Base-by-base conservation (phyloP, 2,113 vertebrate genomes). In the Regulus satrapa region DNA sequence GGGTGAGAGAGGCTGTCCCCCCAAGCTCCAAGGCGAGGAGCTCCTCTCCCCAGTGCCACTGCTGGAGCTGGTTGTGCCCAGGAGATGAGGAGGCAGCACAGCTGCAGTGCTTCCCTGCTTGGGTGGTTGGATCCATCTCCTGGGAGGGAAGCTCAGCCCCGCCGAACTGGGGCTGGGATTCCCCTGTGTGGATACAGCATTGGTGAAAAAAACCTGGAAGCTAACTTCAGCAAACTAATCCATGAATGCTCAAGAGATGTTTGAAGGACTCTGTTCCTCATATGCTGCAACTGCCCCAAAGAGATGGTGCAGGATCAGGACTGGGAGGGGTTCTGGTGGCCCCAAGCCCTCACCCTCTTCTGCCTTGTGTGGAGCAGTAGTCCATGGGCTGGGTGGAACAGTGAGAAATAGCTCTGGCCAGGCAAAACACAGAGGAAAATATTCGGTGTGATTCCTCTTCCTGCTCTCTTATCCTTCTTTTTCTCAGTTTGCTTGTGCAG, bases 1-100 rank as follows among this genome's bases (percentile, higher is more conserved):
- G 12, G 18, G 36, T 38, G 14, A 14, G 54, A 54, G 20, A 29
- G 5, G 1, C 0, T 0, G 0, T 59, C 31, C n/a, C 46, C 13
- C 2, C n/a, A n/a, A 1, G n/a, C 58, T 85, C 43, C 58, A 48
- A 0, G 31, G 36, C 8, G 2, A 51, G 36, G 8, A 75, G 52
- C 36, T 71, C 18, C 41, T 75, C 14, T 71, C 10, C 28, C 46
- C 20, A 2, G 38, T n/a, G 66, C 28, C n/a, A 3, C 61, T 31
- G 62, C 64, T 48, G 71, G 55, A 78, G 40, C 69, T 62, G 75
- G 31, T 52, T 62, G 51, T 69, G 18, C 32, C 55, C 3, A 0
- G 9, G 52, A 25, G 58, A 19, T 14, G 43, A 63, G 45, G 54
- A 43, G 67, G 52, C 25, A 54, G 56, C 52, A 52, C 18, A 67